These are phyloP conservation scores for Anticlea derivata DNA, from an alignment of 2,888 invertebrate genomes.

Conservation along the genomic window DNA sequence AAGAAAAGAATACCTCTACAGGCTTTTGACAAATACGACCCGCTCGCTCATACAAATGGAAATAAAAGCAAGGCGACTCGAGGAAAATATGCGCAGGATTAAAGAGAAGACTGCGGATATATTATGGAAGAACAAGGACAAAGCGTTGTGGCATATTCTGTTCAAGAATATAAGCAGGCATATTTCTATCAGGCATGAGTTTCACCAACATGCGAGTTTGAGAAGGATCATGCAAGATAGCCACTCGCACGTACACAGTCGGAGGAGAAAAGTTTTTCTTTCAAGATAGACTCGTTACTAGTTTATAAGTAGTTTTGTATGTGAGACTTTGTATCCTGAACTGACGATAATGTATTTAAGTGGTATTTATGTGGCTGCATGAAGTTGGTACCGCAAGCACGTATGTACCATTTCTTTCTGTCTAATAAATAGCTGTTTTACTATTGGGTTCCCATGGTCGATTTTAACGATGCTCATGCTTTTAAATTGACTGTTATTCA, in stretches of 20 bases:
- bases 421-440: not conserved
- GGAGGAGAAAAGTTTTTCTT: constrained; percentile 61
- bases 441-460: constrained; percentile 49
- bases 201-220: constrained; percentile 77
- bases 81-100: constrained; percentile 84
- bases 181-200: constrained; percentile 78
- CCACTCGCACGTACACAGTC: constrained; percentile 55
- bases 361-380: constrained; percentile 44
- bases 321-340: constrained; percentile 51
- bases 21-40: constrained; percentile 82
- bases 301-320: constrained; percentile 45
- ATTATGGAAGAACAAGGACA: constrained; percentile 83
- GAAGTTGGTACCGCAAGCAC: constrained; percentile 51
- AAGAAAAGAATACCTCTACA: constrained; percentile 81
- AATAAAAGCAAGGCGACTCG: constrained; percentile 82
- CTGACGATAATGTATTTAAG: constrained; percentile 62
- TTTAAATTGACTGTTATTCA: not conserved
- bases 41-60: constrained; percentile 84
- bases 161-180: constrained; percentile 82
- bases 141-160: constrained; percentile 80
- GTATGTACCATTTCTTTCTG: constrained; percentile 56
- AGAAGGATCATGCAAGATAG: constrained; percentile 74
- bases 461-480: constrained; percentile 44
- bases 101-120: constrained; percentile 82
- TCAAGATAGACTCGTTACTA: constrained; percentile 47